phyloP scores from a whole-genome alignment of 2,113 vertebrate species.

The Buteo buteo region DNA sequence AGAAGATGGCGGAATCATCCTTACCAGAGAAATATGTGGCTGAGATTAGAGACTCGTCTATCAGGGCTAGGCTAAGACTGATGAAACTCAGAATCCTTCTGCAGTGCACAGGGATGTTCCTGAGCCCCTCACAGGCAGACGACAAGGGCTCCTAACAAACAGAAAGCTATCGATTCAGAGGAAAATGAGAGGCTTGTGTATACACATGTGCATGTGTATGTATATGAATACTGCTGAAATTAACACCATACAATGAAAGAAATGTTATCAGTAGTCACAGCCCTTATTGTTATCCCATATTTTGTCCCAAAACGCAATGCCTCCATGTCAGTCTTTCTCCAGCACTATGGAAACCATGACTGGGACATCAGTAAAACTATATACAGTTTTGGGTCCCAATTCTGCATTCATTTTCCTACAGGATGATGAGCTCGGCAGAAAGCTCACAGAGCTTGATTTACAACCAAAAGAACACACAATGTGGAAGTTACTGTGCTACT shows the following conservation, averaged over 20 bases:
- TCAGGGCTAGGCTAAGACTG: neutral
- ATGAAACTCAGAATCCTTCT: neutral
- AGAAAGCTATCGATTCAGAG: neutral
- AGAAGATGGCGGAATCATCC: neutral
- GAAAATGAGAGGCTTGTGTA: neutral
- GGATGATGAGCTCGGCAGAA: neutral
- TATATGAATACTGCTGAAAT: neutral
- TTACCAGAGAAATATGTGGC: neutral
- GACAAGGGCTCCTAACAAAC: neutral
- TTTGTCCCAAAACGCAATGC: neutral
- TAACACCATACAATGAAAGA: neutral
- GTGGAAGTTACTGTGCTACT: neutral
- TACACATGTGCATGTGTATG: rapidly evolving
- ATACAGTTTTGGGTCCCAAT: neutral
- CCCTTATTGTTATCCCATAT: neutral
- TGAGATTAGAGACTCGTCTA: neutral
- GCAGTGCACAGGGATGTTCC: neutral
- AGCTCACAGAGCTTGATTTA: neutral
- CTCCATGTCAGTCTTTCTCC: neutral
- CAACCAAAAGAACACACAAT: neutral
- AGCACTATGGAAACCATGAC: neutral
- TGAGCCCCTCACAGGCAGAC: neutral
- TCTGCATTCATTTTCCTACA: neutral
- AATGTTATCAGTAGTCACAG: neutral
- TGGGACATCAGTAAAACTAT: neutral